A percentile compares a stretch with the other conserved stretches of the same genome.
phyloP scores from a whole-genome alignment of 2,113 vertebrate genomes.

The Corythoichthys haematopterus region DNA sequence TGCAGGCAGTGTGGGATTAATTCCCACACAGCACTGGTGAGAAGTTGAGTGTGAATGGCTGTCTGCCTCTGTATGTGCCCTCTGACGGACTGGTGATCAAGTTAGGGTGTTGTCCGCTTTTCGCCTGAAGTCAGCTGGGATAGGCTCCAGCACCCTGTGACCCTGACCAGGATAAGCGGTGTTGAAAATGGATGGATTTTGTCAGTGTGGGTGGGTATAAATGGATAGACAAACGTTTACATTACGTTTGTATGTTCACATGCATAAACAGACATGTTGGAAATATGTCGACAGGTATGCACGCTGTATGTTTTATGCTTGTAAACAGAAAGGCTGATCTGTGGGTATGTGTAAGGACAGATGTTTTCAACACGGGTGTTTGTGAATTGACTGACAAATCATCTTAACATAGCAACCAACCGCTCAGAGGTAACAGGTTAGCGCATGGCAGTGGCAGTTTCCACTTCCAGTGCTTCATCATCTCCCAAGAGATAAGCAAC shows the following conservation, averaged over 20 bases:
- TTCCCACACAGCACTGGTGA: too few relatives aligned
- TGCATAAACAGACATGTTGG: background rate
- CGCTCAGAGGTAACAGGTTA: slow-evolving; percentile 30
- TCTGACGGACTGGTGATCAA: too few relatives aligned
- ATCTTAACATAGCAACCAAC: slow-evolving; percentile 42
- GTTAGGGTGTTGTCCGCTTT: too few relatives aligned
- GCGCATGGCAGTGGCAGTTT: background rate
- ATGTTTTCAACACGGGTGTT: background rate
- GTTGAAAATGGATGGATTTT: too few relatives aligned
- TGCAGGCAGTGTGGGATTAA: too few relatives aligned
- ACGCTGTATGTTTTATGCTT: background rate
- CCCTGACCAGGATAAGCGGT: too few relatives aligned
- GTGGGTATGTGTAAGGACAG: background rate
- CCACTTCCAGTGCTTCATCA: background rate
- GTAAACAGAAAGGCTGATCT: background rate
- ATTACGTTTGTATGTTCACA: too few relatives aligned
- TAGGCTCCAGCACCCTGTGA: too few relatives aligned
- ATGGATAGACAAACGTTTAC: background rate
- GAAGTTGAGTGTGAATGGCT: too few relatives aligned
- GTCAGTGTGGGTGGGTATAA: background rate
- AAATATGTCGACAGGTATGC: background rate
- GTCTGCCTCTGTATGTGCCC: too few relatives aligned
- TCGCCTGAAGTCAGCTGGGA: too few relatives aligned
- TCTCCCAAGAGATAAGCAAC: background rate
- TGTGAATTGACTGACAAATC: background rate